Evolutionary conservation across 1,140 invertebrate genomes (phyloP), one percentile per base, ranked within the genome.

Genomic region (Brachionus manjavacas): DNA sequence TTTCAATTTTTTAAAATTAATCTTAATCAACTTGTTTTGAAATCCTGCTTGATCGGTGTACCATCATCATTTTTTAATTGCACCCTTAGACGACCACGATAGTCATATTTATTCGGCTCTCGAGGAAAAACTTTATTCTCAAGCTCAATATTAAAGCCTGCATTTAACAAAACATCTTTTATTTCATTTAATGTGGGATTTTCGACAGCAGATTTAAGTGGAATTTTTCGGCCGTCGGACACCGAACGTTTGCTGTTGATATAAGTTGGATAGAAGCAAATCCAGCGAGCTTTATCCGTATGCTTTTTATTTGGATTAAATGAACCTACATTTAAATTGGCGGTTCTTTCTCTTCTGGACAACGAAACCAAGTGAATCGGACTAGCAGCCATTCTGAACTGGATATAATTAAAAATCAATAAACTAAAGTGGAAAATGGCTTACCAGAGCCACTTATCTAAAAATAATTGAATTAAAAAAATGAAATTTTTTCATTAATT

Each of bases 181-280:
- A 99, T 98, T 89, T 99, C 97, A 87, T 94, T 92, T 88, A 93
- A 93, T 1, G 94, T 96, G 43, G 97, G 97, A 90, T 98, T 97
- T 85, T 97, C 95, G 2, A 98, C 93, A 88, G 94, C 95, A 91
- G 94, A 93, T 2, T 93, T 91, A 89, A 96, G 95, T 6, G 93
- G 89, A 25, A 99, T 89, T 85, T 93, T 92, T 28, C 97, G 91
- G 8, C 97, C 97, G 88, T 96, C 92, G 2, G 94, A 93, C 35
- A 94, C 87, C 0, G 95, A 95, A 89, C 95, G 97, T 87, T 95
- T 97, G 85, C 93, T 96, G 87, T 99, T 98, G 23, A 99, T 91
- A 86, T 99, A 99, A 0, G 95, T 93, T 52, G 97, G 97, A 90
- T 99, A 99, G 83, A 99, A 94, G 87, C 95, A 96, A 81, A 98